Evolutionary conservation across 2,113 vertebrate species (phyloP).

Genomic region (Psilopsiagon aymara): DNA sequence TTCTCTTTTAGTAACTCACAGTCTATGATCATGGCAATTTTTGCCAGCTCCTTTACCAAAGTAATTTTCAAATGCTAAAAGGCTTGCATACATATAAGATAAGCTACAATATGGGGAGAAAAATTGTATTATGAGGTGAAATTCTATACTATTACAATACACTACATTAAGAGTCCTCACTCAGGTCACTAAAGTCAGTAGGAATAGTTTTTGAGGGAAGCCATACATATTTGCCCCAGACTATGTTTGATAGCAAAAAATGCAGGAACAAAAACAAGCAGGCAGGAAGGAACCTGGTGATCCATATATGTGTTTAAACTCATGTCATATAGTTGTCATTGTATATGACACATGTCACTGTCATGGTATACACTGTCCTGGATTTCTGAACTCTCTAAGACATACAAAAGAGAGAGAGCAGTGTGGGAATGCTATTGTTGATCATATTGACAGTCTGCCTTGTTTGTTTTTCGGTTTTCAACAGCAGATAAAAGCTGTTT

Average conservation of each 20-base stretch:
- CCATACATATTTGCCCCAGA: neutral
- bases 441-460: neutral
- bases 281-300: neutral
- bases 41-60: neutral
- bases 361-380: neutral
- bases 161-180: neutral
- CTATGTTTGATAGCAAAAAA: neutral
- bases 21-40: neutral
- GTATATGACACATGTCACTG: no score
- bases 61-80: conserved; percentile 13
- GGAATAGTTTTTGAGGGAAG: neutral
- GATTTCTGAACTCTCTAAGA: neutral
- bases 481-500: neutral
- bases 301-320: neutral
- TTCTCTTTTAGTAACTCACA: neutral
- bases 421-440: neutral
- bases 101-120: neutral
- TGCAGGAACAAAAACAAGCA: neutral
- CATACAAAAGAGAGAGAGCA: fast-evolving
- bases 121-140: neutral
- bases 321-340: neutral
- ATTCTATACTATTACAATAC: neutral
- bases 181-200: neutral
- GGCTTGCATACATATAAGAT: neutral
- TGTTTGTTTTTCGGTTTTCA: neutral